These are phyloP conservation scores for Mamestra configurata DNA, from an alignment of 1,140 invertebrate genomes.

Conservation along the genomic window DNA sequence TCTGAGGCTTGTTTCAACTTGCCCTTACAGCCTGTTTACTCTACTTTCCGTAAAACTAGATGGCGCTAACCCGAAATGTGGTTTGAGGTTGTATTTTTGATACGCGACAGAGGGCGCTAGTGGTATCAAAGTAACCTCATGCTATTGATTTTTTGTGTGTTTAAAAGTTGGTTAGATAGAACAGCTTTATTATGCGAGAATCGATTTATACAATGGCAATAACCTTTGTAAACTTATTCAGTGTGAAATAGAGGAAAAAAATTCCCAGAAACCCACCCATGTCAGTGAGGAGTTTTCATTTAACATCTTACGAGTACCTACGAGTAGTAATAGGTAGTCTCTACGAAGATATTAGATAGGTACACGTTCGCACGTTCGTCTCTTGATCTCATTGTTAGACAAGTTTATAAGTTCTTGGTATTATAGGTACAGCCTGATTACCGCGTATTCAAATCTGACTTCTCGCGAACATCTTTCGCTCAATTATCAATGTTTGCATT, in stretches of 20 bases:
- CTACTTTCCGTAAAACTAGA: slow-evolving; percentile 4
- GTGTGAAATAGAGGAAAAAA: background rate
- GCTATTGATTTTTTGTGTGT: slow-evolving; percentile 18
- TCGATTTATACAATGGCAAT: slow-evolving; percentile 18
- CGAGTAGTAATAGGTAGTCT: no score
- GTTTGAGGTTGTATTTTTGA: background rate
- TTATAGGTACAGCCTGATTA: background rate
- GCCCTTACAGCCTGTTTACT: background rate
- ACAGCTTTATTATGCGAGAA: background rate
- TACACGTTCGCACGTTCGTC: slow-evolving; percentile 16
- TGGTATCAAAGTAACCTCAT: background rate
- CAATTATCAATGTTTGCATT: slow-evolving; percentile 17
- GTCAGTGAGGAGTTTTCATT: slow-evolving; percentile 11
- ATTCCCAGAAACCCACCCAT: slow-evolving; percentile 1
- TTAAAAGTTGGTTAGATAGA: background rate
- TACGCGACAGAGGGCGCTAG: slow-evolving; percentile 20
- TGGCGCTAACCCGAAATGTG: slow-evolving; percentile 29
- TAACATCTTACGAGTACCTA: background rate
- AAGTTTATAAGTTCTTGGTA: slow-evolving; percentile 8
- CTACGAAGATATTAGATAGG: no score
- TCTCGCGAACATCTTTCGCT: background rate
- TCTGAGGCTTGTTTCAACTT: background rate
- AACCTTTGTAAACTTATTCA: slow-evolving; percentile 30
- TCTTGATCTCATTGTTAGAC: slow-evolving; percentile 27
- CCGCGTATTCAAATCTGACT: slow-evolving; percentile 18